Evolutionary conservation across 1,140 invertebrate genomes (phyloP), one percentile per base, ranked within the genome.

Genomic region (Dufourea novaeangliae): DNA sequence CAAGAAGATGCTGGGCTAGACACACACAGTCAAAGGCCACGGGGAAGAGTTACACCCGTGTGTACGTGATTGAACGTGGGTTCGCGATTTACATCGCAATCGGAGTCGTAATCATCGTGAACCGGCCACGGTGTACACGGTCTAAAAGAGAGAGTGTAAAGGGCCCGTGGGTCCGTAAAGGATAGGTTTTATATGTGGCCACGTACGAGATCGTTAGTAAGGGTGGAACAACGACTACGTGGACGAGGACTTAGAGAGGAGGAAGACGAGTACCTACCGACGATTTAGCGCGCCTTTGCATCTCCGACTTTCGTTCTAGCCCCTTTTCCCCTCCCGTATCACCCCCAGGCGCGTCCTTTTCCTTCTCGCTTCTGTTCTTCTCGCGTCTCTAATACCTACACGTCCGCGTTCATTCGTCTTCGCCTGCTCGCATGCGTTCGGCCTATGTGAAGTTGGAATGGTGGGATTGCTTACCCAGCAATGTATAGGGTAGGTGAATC

Each of bases 21-120:
- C 84, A 64, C 64, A 64, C 64, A 69, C 69, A 82, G 87, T 84
- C 87, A 86, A 87, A 87, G 88, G 83, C 78, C 85, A 85, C 78
- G 82, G 79, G 83, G 29, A 85, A 84, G 82, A 82, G 78, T 82
- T 76, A 82, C 74, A 79, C 82, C 68, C 77, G 73, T 82, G 82
- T 79, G 85, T 86, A 86, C 89, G 88, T 91, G 89, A 90, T 91
- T 89, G 88, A 91, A 88, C 88, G 88, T 85, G 81, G 84, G 74
- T 76, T 83, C 84, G 86, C 88, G 88, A 91, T 91, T 91, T 90
- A 90, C 90, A 90, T 90, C 88, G 90, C 89, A 88, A 90, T 89
- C 89, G 89, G 79, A 80, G 81, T 87, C 88, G 89, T 90, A 91
- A 89, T 91, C 90, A 90, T 82, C 87, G 79, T 78, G 77, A 86